phyloP scores from a whole-genome alignment of 2,797 vertebrate species.

The Chanos chanos region DNA sequence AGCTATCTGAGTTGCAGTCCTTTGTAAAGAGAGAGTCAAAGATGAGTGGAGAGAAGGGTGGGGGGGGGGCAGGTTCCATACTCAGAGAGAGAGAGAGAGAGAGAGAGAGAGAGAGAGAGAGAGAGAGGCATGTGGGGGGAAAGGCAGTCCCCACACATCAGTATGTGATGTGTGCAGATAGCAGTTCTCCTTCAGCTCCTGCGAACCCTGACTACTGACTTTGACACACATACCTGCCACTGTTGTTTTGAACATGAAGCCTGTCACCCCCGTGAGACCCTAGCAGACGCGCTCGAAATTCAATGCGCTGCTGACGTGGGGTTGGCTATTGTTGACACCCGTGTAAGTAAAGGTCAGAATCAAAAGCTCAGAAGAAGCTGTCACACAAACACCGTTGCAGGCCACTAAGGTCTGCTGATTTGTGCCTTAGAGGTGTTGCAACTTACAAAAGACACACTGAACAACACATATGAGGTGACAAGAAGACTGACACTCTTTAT shows the following conservation, averaged over 20 bases:
- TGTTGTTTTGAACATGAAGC: conserved; percentile 29
- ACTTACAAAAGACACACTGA: conserved; percentile 12
- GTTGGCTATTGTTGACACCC: conserved; percentile 21
- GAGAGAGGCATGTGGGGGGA: not conserved
- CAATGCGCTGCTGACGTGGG: not conserved
- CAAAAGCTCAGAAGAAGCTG: conserved; percentile 29
- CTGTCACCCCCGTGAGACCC: conserved; percentile 32
- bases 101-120: conserved; percentile 6
- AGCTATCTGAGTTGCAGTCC: not conserved
- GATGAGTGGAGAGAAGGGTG: not conserved
- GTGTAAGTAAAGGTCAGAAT: conserved; percentile 32
- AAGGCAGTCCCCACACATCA: not conserved
- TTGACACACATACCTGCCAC: conserved; percentile 40
- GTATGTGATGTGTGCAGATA: not conserved
- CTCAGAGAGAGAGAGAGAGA: conserved; percentile 15
- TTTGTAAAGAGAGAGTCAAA: not conserved
- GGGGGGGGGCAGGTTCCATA: too few species aligned
- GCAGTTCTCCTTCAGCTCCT: not conserved
- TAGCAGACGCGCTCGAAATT: conserved; percentile 39
- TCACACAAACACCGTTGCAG: conserved; percentile 7
- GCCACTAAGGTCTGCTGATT: conserved; percentile 1
- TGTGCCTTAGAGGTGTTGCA: conserved; percentile 4
- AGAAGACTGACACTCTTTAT: too few species aligned
- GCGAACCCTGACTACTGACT: conserved; percentile 28
- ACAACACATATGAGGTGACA: too few species aligned